A percentile compares a stretch with the other conserved stretches of the same genome.
Evolutionary conservation across 64 coral and sea anemone species (phyloP).

Genomic region (Actinia tenebrosa): DNA sequence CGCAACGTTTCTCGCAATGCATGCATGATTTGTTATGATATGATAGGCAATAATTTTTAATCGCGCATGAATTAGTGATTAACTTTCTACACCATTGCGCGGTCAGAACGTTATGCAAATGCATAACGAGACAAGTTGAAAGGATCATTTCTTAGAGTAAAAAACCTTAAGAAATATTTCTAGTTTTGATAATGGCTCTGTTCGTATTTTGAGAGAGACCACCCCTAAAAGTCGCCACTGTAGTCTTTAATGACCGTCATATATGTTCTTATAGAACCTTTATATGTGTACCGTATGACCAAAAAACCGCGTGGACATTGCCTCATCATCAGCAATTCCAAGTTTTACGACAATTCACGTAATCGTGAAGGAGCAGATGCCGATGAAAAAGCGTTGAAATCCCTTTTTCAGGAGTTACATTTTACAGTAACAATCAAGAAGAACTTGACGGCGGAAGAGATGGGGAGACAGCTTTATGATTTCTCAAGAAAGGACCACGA

Average conservation of each 20-base stretch:
- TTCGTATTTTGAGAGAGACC: no score
- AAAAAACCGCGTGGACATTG: conserved; percentile 20
- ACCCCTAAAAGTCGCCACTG: no score
- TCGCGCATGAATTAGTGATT: no score
- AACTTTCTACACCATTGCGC: no score
- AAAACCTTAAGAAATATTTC: no score
- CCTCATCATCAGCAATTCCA: conserved; percentile 48
- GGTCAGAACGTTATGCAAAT: no score
- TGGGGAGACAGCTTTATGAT: not conserved
- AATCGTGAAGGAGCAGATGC: conserved; percentile 2
- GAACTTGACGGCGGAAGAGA: not conserved
- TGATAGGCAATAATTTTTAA: no score
- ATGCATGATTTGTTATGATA: no score
- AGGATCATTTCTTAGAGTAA: no score
- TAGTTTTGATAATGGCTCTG: no score
- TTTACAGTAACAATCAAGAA: conserved; percentile 26
- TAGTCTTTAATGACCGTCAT: not conserved
- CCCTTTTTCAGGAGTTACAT: conserved; percentile 8
- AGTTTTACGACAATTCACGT: not conserved
- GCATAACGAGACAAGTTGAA: no score
- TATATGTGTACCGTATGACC: not conserved
- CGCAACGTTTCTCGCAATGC: no score
- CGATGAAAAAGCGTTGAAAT: conserved; percentile 12
- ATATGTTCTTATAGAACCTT: not conserved
- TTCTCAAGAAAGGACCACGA: conserved; percentile 13